Percentiles rank a stretch among this genome's conserved stretches.
phyloP scores from a whole-genome alignment of 2,888 invertebrate genomes.

The Acanthococcus lagerstroemiae region DNA sequence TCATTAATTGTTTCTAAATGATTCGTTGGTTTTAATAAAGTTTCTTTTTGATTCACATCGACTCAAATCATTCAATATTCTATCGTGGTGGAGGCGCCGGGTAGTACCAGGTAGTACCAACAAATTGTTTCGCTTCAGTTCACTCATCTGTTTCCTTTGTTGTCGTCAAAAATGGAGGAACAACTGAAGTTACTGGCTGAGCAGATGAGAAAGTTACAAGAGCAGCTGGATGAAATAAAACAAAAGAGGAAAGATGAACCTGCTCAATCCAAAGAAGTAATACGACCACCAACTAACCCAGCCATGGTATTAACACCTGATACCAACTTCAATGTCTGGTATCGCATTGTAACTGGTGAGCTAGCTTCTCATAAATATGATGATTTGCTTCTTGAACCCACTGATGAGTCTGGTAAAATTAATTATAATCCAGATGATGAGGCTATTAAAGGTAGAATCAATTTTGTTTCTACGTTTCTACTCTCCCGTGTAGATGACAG shows the following conservation, averaged over 20 bases:
- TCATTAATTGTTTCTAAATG: too few relatives aligned
- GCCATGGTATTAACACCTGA: neutral
- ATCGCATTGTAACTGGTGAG: neutral
- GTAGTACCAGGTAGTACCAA: neutral
- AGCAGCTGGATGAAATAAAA: neutral
- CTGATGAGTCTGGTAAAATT: neutral
- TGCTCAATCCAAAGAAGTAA: neutral
- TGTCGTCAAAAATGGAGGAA: neutral
- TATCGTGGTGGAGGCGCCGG: too few relatives aligned
- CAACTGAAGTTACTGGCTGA: neutral
- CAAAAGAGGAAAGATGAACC: neutral
- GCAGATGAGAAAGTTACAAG: neutral
- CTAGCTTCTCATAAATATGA: neutral
- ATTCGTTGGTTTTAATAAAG: too few relatives aligned
- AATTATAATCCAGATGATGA: neutral
- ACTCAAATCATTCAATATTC: too few relatives aligned
- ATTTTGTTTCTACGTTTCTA: neutral
- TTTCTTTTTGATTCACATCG: too few relatives aligned
- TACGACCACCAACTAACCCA: neutral
- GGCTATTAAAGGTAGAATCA: neutral
- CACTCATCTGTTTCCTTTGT: neutral
- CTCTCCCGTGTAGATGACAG: neutral
- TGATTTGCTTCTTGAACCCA: neutral
- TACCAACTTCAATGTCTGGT: neutral
- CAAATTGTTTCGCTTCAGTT: neutral